Conservation (phyloP, 2,888 invertebrate genomes). For the Brenthis hecate region DNA sequence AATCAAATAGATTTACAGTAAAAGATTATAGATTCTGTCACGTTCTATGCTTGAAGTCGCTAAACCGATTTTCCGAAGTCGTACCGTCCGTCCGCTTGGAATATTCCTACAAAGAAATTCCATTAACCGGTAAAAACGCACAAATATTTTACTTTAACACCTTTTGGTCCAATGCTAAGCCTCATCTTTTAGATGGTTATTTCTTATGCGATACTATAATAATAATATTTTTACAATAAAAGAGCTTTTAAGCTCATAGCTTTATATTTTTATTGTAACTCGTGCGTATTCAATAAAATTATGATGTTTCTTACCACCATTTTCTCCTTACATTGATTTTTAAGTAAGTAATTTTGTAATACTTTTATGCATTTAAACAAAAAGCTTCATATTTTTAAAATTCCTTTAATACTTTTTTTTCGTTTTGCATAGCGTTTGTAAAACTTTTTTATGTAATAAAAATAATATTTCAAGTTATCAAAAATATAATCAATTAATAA, state of each 20-base stretch:
- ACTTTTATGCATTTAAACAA: too few species aligned
- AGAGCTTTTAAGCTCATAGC: neutral
- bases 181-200: conserved; percentile 33
- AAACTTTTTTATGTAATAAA: too few species aligned
- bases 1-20: conserved; percentile 45
- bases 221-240: conserved; percentile 9
- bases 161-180: conserved; percentile 42
- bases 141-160: conserved; percentile 56
- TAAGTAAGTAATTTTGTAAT: too few species aligned
- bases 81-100: conserved; percentile 57
- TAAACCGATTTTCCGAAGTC: conserved; percentile 67
- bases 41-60: conserved; percentile 69
- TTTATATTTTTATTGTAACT: neutral
- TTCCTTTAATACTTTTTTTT: too few species aligned
- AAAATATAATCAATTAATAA: too few species aligned
- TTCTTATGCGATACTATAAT: conserved; percentile 13
- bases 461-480: too few species aligned
- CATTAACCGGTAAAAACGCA: conserved; percentile 76
- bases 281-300: neutral
- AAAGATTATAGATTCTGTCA: conserved; percentile 67
- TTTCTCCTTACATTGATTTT: too few species aligned
- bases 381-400: too few species aligned
- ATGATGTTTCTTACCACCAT: neutral
- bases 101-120: conserved; percentile 79
- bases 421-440: too few species aligned